Evolutionary conservation across 2,888 invertebrate species (phyloP).

Genomic region (Drosophila vallismaia): DNA sequence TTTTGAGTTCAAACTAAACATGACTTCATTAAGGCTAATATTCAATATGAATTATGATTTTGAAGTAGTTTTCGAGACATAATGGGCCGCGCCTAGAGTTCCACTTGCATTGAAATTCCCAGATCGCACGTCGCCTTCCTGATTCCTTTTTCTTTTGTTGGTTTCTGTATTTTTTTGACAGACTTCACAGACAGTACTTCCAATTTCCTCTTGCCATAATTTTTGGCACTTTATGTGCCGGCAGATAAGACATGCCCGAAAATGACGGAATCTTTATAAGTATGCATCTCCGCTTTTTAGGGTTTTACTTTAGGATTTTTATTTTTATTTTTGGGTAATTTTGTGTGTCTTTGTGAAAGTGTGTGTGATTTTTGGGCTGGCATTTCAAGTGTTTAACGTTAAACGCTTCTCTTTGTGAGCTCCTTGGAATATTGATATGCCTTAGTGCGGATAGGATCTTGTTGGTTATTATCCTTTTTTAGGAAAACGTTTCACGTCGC

Average conservation of each 20-base stretch:
- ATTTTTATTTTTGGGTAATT: slow-evolving; percentile 5
- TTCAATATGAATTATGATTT: neutral
- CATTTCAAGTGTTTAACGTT: slow-evolving; percentile 64
- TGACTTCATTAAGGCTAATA: neutral
- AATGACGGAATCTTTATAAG: slow-evolving; percentile 14
- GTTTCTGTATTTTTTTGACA: neutral
- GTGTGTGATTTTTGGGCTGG: neutral
- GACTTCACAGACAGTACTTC: slow-evolving; percentile 18
- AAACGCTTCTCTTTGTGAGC: slow-evolving; percentile 57
- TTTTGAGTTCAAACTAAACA: neutral
- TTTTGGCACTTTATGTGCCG: slow-evolving; percentile 71
- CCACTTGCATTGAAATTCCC: neutral
- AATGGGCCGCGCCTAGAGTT: neutral
- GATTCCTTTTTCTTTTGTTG: slow-evolving; percentile 4
- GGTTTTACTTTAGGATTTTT: neutral
- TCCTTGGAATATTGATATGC: slow-evolving; percentile 53
- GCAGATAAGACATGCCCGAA: slow-evolving; percentile 60
- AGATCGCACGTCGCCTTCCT: slow-evolving; percentile 25
- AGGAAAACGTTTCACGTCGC: slow-evolving; percentile 61
- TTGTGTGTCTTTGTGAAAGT: too few relatives aligned
- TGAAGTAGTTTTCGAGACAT: neutral
- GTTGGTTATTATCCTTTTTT: slow-evolving; percentile 60
- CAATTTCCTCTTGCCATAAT: slow-evolving; percentile 72
- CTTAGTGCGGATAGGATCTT: slow-evolving; percentile 32
- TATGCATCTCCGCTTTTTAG: slow-evolving; percentile 8